A percentile compares a stretch with the other conserved stretches of the same genome.
Evolutionary conservation across 2,113 vertebrate species (phyloP).

Genomic region (Pelmatolapia mariae): DNA sequence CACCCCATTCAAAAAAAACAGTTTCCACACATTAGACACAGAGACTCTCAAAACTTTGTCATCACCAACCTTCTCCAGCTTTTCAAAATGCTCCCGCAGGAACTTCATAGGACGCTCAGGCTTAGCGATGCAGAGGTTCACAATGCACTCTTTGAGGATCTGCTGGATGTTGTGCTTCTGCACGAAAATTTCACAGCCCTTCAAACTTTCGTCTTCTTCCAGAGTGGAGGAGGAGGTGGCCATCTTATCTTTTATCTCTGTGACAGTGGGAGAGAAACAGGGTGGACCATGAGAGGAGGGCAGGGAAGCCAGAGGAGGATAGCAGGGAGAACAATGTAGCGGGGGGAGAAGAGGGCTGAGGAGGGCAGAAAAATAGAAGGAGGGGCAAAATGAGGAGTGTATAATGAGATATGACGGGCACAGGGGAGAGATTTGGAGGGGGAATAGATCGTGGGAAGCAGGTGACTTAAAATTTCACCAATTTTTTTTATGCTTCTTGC

Average conservation of each 20-base stretch:
- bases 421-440: not conserved
- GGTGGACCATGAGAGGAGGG: conserved; percentile 50
- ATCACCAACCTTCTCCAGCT: conserved; percentile 92
- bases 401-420: not conserved
- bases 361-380: not conserved
- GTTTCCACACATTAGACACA: not conserved
- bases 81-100: conserved; percentile 94
- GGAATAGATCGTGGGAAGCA: not conserved
- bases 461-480: not conserved
- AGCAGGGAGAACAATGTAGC: not conserved
- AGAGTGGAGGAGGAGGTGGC: conserved; percentile 82
- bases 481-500: not conserved
- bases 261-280: conserved; percentile 45
- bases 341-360: not conserved
- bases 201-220: conserved; percentile 92
- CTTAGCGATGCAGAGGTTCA: conserved; percentile 91
- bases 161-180: conserved; percentile 95
- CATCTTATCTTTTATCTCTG: conserved; percentile 80
- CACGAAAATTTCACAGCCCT: conserved; percentile 92
- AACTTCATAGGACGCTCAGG: conserved; percentile 94
- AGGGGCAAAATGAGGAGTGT: not conserved
- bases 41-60: not conserved
- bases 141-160: conserved; percentile 93
- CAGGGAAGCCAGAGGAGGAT: conserved; percentile 3
- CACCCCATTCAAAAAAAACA: not conserved